Evolutionary conservation across 2,888 invertebrate species (phyloP).

Genomic region (Callyntrura guangdongensis): DNA sequence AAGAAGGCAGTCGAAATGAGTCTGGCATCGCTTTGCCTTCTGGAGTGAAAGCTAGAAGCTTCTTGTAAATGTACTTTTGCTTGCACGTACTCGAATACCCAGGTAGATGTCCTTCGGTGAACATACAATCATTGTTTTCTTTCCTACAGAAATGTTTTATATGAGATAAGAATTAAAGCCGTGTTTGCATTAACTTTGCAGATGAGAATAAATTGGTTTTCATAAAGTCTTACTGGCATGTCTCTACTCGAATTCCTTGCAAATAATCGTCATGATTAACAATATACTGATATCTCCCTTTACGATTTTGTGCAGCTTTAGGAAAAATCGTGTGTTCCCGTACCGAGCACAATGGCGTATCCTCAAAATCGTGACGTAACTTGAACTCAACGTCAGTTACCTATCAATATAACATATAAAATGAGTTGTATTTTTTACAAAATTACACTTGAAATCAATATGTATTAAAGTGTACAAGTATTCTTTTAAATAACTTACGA

Average conservation of each 20-base stretch:
- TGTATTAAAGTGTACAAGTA: too few species aligned
- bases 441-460: too few species aligned
- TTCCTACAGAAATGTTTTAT: conserved; percentile 42
- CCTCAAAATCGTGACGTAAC: conserved; percentile 67
- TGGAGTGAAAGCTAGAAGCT: conserved; percentile 87
- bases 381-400: conserved; percentile 65
- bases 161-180: background rate
- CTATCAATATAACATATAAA: conserved; percentile 32
- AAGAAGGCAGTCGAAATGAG: conserved; percentile 89
- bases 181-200: background rate
- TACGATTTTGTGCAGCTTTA: conserved; percentile 88
- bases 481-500: conserved; percentile 65
- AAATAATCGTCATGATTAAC: conserved; percentile 89
- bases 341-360: conserved; percentile 79
- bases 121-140: conserved; percentile 87
- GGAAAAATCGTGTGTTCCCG: conserved; percentile 88
- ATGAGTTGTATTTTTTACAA: background rate
- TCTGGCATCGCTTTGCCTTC: conserved; percentile 85
- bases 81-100: conserved; percentile 88
- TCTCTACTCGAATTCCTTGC: conserved; percentile 91
- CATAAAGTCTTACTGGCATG: conserved; percentile 89
- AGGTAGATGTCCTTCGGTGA: conserved; percentile 87
- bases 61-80: conserved; percentile 88
- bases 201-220: background rate
- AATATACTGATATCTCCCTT: conserved; percentile 90